Evolutionary conservation across 92 coral and sea anemone genomes (phyloP).

Genomic region (Anthopleura xanthogrammica): DNA sequence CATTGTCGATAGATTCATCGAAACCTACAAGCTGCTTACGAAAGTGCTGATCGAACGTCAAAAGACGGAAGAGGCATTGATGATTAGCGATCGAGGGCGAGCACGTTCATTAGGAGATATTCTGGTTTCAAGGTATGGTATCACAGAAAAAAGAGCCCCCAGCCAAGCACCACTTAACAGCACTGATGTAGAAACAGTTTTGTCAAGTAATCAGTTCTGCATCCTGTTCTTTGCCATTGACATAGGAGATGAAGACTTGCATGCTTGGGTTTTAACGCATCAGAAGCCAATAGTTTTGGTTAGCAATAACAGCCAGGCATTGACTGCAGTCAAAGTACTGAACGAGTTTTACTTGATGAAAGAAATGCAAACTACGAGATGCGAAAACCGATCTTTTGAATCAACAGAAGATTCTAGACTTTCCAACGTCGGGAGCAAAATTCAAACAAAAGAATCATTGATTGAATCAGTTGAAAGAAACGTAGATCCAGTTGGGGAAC

Average conservation of each 20-base stretch:
- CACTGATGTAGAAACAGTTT: not conserved
- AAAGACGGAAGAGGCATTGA: not conserved
- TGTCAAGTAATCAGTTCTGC: not conserved
- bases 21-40: conserved; percentile 5
- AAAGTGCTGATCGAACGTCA: not conserved
- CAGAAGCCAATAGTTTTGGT: not conserved
- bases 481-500: not conserved
- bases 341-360: not conserved
- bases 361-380: not conserved
- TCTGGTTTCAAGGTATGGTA: conserved; percentile 4
- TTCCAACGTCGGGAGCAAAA: too few relatives aligned
- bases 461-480: not conserved
- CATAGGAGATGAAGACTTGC: not conserved
- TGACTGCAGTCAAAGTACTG: not conserved
- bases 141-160: not conserved
- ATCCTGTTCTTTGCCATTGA: not conserved
- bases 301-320: not conserved
- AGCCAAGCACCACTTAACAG: not conserved
- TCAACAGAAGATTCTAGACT: not conserved
- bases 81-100: conserved; percentile 24
- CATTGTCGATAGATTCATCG: conserved; percentile 6
- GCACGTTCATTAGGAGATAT: conserved; percentile 13
- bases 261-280: not conserved
- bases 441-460: not conserved
- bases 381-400: conserved; percentile 4